phyloP scores from a whole-genome alignment of 2,113 vertebrate species.

The Heterochromis multidens region DNA sequence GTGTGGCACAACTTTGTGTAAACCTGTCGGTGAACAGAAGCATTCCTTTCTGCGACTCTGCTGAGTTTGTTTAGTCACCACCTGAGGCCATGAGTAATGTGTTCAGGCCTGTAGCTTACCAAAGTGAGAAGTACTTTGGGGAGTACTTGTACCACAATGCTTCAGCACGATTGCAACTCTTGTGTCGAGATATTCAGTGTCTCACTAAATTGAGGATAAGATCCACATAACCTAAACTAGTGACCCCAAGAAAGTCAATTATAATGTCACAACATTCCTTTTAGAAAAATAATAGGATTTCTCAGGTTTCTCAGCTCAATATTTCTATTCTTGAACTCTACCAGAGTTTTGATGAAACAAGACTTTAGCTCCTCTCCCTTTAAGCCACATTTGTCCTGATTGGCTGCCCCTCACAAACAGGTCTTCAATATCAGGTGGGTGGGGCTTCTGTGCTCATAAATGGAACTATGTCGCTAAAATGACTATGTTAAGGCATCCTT shows the following conservation, averaged over 20 bases:
- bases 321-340: not conserved
- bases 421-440: not conserved
- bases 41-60: conserved; percentile 1
- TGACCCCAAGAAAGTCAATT: not conserved
- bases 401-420: not conserved
- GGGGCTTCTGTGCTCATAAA: not conserved
- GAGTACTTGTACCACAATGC: not conserved
- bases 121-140: not conserved
- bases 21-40: no score
- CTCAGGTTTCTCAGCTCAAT: not conserved
- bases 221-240: not conserved
- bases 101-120: conserved; percentile 12
- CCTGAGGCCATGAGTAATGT: not conserved
- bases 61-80: not conserved
- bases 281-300: no score
- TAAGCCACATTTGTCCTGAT: not conserved
- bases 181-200: not conserved
- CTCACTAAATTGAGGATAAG: not conserved
- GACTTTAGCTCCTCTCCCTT: not conserved
- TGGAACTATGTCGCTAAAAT: no score
- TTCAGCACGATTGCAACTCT: fast-evolving
- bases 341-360: no score
- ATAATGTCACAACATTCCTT: no score
- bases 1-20: not conserved
- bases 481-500: not conserved